Base-by-base conservation (phyloP, 2,797 vertebrate species). In the Macrochelys suwanniensis region DNA sequence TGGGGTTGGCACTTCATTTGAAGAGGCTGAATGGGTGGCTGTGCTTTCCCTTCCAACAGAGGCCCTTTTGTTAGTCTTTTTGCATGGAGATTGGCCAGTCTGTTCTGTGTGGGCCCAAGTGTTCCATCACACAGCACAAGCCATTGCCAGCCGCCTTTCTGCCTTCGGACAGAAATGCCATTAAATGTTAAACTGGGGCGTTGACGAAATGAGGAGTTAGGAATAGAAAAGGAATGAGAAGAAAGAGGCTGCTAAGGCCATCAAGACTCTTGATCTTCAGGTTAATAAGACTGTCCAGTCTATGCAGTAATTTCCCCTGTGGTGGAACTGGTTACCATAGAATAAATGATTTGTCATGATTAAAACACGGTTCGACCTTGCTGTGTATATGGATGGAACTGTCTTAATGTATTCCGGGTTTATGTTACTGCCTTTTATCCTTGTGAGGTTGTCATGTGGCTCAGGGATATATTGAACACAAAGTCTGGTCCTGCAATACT, bases 31-130 rank as follows among this genome's bases (percentile, higher is more conserved):
- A 96, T 95, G 97, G 92, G 86, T 23, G 78, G 57, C 93, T 96
- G 89, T 96, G 95, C 87, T 95, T 96, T 54, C 94, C 88, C 61
- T n/a, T 50, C 13, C 88, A 93, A 98, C 97, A 98, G 97, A 96
- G 96, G 85, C 83, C 84, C 94, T 97, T 96, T 98, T 98, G 98
- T 98, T 80, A 88, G 95, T 33, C 28, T 37, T 89, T 85, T 89
- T 93, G 89, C 93, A 85, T 89, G 94, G 81, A 42, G 85, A 95
- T 94, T 68, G 95, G 94, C 94, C 96, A 87, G 94, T 97, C 92
- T 93, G 95, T 96, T 91, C 84, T 74, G 86, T 88, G 93, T 92
- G 89, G 80, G 86, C 92, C 94, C 91, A 80, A 97, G 92, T 68
- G 88, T 94, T 96, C 85, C 74, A 97, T 94, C 95, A 92, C 21